Evolutionary conservation across 2,113 vertebrate species (phyloP).

Genomic region (Alosa alosa): DNA sequence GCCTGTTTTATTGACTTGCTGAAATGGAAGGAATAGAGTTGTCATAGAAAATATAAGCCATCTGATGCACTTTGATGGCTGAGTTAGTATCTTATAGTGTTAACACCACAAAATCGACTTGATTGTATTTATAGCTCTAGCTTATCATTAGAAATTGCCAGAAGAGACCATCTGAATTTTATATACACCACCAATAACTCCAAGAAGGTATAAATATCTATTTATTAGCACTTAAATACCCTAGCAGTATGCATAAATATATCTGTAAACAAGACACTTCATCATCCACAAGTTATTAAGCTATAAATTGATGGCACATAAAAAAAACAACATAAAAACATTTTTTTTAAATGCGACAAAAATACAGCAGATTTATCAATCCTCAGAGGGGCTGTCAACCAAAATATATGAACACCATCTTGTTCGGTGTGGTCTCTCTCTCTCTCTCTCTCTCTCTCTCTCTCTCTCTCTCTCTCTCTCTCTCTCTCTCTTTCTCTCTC

Average conservation of each 20-base stretch:
- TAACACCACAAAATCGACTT: neutral
- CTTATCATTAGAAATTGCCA: neutral
- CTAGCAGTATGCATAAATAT: neutral
- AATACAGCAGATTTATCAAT: neutral
- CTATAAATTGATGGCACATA: neutral
- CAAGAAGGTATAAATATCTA: neutral
- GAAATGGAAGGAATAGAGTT: neutral
- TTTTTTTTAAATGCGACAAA: neutral
- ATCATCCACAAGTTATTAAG: neutral
- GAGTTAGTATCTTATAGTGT: neutral
- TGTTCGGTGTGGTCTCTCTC: neutral
- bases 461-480: neutral
- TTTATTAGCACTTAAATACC: neutral
- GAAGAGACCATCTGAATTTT: neutral
- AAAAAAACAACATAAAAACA: neutral
- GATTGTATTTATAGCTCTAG: neutral
- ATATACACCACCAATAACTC: neutral
- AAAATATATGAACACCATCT: neutral
- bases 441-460: neutral
- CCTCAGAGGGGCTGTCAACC: neutral
- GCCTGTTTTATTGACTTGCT: conserved; percentile 1
- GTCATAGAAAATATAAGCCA: neutral
- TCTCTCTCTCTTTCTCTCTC: neutral
- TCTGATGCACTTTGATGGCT: conserved; percentile 5
- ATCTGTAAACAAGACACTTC: neutral